Conservation (phyloP, 1,140 invertebrate genomes). For the Hylaeus volcanicus region DNA sequence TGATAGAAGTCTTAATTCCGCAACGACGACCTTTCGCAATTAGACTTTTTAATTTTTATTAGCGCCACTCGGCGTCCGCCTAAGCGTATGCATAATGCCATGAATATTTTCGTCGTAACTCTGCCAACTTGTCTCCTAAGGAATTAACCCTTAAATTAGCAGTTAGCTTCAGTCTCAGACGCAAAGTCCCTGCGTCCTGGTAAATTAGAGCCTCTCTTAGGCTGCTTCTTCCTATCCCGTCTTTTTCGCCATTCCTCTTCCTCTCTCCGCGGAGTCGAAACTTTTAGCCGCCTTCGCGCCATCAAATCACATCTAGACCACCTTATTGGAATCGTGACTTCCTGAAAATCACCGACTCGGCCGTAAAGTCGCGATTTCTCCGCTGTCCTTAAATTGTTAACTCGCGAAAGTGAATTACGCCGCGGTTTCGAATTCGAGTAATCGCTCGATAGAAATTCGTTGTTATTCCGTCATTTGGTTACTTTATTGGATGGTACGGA, state of each 20-base stretch:
- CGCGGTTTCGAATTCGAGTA: no score
- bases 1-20: slow-evolving; percentile 58
- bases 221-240: slow-evolving; percentile 42
- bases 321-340: not conserved
- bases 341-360: not conserved
- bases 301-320: slow-evolving; percentile 33
- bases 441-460: not conserved
- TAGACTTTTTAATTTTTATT: slow-evolving; percentile 82
- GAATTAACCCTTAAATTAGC: slow-evolving; percentile 82
- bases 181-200: slow-evolving; percentile 77
- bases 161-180: slow-evolving; percentile 78
- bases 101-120: slow-evolving; percentile 82
- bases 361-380: no score
- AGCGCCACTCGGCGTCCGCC: slow-evolving; percentile 73
- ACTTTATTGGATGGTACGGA: no score
- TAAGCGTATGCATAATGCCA: slow-evolving; percentile 81
- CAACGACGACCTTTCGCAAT: slow-evolving; percentile 75
- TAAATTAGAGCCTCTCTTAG: slow-evolving; percentile 78
- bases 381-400: not conserved
- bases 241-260: slow-evolving; percentile 30
- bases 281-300: slow-evolving; percentile 69
- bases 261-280: slow-evolving; percentile 53
- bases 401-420: no score
- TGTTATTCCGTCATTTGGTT: no score
- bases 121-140: slow-evolving; percentile 81